These are phyloP conservation scores for Asobara japonica DNA, from an alignment of 1,140 invertebrate genomes.

Conservation along the genomic window DNA sequence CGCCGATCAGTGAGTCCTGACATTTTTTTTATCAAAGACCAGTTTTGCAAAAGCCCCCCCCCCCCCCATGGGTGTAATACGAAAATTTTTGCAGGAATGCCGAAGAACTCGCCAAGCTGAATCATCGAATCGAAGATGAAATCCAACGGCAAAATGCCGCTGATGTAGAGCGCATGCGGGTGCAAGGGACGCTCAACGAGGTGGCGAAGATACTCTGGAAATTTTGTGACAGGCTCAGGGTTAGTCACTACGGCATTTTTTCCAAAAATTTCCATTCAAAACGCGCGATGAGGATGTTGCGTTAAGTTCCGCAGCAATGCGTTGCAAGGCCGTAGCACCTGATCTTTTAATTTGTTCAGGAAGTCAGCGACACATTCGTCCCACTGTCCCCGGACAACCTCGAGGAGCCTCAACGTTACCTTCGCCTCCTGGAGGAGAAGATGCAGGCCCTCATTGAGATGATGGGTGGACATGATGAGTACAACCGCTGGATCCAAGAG, in stretches of 20 bases:
- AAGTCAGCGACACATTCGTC: slow-evolving; percentile 46
- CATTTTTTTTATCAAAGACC: background rate
- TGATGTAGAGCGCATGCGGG: slow-evolving; percentile 60
- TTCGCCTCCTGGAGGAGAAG: slow-evolving; percentile 56
- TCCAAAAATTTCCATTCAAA: background rate
- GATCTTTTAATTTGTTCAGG: slow-evolving; percentile 44
- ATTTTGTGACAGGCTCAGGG: slow-evolving; percentile 54
- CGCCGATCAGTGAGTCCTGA: slow-evolving; percentile 76
- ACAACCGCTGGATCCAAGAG: slow-evolving; percentile 41
- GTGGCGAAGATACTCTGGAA: slow-evolving; percentile 49
- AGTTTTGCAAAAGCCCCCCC: background rate
- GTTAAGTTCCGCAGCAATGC: no score
- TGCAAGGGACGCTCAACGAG: slow-evolving; percentile 56
- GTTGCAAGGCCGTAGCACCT: no score
- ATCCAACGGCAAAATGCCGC: slow-evolving; percentile 56
- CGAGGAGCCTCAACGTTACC: slow-evolving; percentile 40
- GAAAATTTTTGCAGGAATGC: slow-evolving; percentile 72
- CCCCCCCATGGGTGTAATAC: background rate
- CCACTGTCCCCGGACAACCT: slow-evolving; percentile 56
- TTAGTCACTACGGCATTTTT: slow-evolving; percentile 39
- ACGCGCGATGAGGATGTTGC: no score
- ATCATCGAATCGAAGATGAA: slow-evolving; percentile 69
- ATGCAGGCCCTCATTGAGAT: slow-evolving; percentile 52
- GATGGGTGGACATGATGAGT: slow-evolving; percentile 50
- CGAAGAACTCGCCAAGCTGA: slow-evolving; percentile 72